These are phyloP conservation scores for Psittacula cyanocephala DNA, from an alignment of 2,113 vertebrate genomes.

Conservation along the genomic window DNA sequence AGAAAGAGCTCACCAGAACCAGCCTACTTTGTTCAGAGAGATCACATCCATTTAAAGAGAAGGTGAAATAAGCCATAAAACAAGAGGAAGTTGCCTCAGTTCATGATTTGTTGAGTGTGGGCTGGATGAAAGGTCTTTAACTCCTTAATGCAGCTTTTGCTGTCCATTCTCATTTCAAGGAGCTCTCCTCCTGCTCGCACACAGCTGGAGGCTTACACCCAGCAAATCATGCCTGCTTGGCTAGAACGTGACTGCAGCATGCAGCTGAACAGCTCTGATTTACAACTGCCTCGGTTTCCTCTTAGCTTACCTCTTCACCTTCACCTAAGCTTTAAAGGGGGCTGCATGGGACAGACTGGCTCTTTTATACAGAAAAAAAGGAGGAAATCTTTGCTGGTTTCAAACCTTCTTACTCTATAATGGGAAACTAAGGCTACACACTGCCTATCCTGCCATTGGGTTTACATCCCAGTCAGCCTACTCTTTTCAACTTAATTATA, in stretches of 20 bases:
- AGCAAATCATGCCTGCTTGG: background rate
- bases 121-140: constrained; percentile 3
- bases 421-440: background rate
- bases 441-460: fast-evolving
- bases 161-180: background rate
- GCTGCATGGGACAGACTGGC: background rate
- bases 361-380: background rate
- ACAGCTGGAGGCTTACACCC: background rate
- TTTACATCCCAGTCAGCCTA: fast-evolving
- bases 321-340: background rate
- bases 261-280: background rate
- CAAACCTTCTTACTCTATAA: background rate
- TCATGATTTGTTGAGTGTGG: background rate
- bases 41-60: background rate
- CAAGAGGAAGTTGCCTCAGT: background rate
- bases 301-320: background rate
- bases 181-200: background rate
- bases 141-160: background rate
- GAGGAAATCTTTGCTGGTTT: background rate
- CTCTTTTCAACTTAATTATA: background rate
- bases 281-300: background rate
- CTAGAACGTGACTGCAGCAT: fast-evolving
- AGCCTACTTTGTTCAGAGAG: background rate
- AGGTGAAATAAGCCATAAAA: background rate
- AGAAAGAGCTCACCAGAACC: background rate